Evolutionary conservation across 2,888 invertebrate species (phyloP).

Genomic region (Liopterus haemorrhoidalis): DNA sequence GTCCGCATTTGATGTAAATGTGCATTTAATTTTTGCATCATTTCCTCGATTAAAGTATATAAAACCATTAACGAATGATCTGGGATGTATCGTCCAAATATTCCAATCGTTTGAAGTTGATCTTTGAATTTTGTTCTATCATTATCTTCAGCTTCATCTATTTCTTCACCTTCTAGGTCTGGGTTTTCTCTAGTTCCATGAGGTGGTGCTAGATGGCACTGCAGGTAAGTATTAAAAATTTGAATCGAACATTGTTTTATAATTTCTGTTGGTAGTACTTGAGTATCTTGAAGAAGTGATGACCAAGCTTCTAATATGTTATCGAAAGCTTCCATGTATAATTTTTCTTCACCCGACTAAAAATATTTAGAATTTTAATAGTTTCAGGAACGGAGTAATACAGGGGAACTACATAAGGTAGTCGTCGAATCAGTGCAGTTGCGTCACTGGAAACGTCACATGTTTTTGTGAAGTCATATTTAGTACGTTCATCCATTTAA

Average conservation of each 20-base stretch:
- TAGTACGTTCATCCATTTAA: conserved; percentile 1
- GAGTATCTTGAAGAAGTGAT: conserved; percentile 48
- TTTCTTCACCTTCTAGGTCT: conserved; percentile 50
- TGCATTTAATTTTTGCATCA: conserved; percentile 39
- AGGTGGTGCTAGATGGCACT: conserved; percentile 74
- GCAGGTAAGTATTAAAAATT: conserved; percentile 75
- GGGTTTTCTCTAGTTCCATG: conserved; percentile 58
- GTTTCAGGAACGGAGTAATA: not conserved
- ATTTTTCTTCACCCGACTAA: conserved; percentile 47
- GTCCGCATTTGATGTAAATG: conserved; percentile 42
- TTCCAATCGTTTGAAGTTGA: conserved; percentile 69
- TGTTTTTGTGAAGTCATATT: conserved; percentile 4
- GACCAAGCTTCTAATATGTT: conserved; percentile 65
- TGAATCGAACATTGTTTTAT: conserved; percentile 44
- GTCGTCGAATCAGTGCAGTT: too few relatives aligned
- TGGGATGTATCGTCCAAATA: conserved; percentile 57
- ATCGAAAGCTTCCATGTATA: conserved; percentile 64
- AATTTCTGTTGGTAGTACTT: conserved; percentile 44
- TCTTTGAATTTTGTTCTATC: conserved; percentile 62
- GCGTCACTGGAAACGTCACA: conserved; percentile 11
- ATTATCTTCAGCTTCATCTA: conserved; percentile 58
- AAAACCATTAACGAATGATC: conserved; percentile 62
- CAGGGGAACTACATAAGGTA: too few relatives aligned
- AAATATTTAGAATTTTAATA: conserved; percentile 12
- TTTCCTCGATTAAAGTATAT: conserved; percentile 43